Evolutionary conservation across 2,888 invertebrate species (phyloP), one percentile per base, ranked within the genome.

Genomic region (Halocaridina rubra): DNA sequence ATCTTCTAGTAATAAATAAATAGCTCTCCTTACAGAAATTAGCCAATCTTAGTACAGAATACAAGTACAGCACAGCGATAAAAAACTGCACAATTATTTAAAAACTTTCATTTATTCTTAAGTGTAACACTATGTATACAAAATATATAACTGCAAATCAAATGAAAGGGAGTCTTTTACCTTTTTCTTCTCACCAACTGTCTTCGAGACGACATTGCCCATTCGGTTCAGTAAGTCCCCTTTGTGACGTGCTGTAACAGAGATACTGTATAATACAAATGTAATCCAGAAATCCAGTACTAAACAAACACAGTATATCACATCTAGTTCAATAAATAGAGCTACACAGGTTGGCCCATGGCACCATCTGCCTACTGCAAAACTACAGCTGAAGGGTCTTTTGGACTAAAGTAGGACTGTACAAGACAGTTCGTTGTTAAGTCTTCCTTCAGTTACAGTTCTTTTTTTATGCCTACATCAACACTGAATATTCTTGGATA

Each of bases 171-270:
- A 64, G 1, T 33, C 2, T 33, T 81, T 88, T 89, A 92, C 92
- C 93, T 99, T 99, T 96, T 99, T 99, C 92, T 97, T 98, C 89
- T 97, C 96, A 8, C 99, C 99, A 89, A 99, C 97, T 89, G 95
- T 96, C 92, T 98, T 99, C 92, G 98, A 98, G 91, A 98, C 97
- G 0, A 96, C 92, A 93, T 99, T 99, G 91, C 98, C 99, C 88
- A 97, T 92, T 91, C 98, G 98, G 91, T 99, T 99, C 90, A 96
- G 94, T 91, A 96, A 95, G 91, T 99, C 99, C 30, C 97, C 97
- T 89, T 95, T 94, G 91, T 97, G 97, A 88, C 98, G 94, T 89
- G 96, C 92, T 92, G 89, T 92, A 91, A 90, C 24, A 76, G n/a
- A n/a, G n/a, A n/a, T n/a, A n/a, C n/a, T n/a, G n/a, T n/a, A n/a